Evolutionary conservation across 2,888 invertebrate species (phyloP), one percentile per base, ranked within the genome.

Genomic region (Argyresthia albistria): DNA sequence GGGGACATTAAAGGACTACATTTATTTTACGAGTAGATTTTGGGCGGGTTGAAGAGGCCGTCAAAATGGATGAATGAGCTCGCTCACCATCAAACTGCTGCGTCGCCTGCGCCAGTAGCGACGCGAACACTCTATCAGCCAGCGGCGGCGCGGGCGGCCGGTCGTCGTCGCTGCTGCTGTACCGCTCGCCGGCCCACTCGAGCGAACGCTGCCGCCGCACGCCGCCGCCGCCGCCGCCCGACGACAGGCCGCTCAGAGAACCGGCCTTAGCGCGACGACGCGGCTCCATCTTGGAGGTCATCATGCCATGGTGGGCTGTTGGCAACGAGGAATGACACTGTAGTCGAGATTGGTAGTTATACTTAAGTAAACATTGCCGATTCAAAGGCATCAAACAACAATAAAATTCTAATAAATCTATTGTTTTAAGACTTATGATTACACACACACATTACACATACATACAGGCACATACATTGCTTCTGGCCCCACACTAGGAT

Each of bases 181-280:
- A 89, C 56, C 89, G 76, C 67, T 89, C 88, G 58, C 89, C 89
- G 56, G 80, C 77, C 88, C 90, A 89, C 76, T 89, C 89, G 47
- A 89, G 80, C 67, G 89, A 89, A 63, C 89, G 88, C 73, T 89
- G 89, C 52, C 89, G 88, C 53, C 89, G 78, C 53, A 86, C 86
- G 56, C 68, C 66, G 53, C 69, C 67, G 35, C 63, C 59, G 25
- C 60, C 61, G 4, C 55, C 64, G 55, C 59, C 62, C 51, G 58
- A 69, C 62, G 60, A 52, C 45, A 56, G 37, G n/a, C 56, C 56
- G 45, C 56, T 54, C 47, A 56, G 53, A 43, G 56, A 56, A 47
- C 56, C 56, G 6, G 56, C 50, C 45, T 86, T 84, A 49, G 69
- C 69, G 50, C 86, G 81, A 60, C 86, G 77, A 57, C 81, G 77